A percentile compares a stretch with the other conserved stretches of the same genome.
These are phyloP conservation scores for Sakesphorus luctuosus DNA, from an alignment of 2,113 vertebrate genomes.

Conservation along the genomic window DNA sequence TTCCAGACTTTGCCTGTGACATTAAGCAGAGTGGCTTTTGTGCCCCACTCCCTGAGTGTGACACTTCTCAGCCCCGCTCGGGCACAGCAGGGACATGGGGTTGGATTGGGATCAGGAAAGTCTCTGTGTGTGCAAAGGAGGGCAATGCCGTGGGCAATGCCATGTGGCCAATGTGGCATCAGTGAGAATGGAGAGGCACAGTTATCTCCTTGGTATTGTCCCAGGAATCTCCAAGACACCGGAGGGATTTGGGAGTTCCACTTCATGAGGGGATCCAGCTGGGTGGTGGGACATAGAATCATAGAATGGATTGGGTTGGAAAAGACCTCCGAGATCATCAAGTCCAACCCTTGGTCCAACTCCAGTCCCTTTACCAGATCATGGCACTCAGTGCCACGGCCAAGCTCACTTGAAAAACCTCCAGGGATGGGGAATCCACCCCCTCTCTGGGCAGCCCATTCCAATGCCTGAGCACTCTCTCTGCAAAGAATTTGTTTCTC, in stretches of 20 bases:
- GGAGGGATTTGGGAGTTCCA: not conserved
- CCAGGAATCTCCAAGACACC: not conserved
- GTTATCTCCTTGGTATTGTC: not conserved
- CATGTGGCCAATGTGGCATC: not conserved
- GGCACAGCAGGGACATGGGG: not conserved
- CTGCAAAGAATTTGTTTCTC: too few species aligned
- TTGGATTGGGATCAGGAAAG: not conserved
- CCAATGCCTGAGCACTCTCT: too few species aligned
- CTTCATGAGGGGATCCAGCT: not conserved
- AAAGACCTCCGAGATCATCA: too few species aligned
- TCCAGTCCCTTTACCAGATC: too few species aligned
- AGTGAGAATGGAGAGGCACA: not conserved
- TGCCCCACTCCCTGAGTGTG: not conserved
- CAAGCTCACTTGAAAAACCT: too few species aligned
- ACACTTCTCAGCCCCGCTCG: not conserved
- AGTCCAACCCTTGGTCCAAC: too few species aligned
- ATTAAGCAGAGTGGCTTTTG: not conserved
- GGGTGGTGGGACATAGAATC: not conserved
- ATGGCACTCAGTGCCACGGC: too few species aligned
- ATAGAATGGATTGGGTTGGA: too few species aligned
- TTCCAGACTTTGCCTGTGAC: not conserved
- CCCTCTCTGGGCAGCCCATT: too few species aligned
- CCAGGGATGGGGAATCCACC: too few species aligned
- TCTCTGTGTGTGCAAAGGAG: not conserved
- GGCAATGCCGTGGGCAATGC: not conserved